Evolutionary conservation across 2,113 vertebrate species (phyloP), one percentile per base, ranked within the genome.

Genomic region (Lepus americanus): DNA sequence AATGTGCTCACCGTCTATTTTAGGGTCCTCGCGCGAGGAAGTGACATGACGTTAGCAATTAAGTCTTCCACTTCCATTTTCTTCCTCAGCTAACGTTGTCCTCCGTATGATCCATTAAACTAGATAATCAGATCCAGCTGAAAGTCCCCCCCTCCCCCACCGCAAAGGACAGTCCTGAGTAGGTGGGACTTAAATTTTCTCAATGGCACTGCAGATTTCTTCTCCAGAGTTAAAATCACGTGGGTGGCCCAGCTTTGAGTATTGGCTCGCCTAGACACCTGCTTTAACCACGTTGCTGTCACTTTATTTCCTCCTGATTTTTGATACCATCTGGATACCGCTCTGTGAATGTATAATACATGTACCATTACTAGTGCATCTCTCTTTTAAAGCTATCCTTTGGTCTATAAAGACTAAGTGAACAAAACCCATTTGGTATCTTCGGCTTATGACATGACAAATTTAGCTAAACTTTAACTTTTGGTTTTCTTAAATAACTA

Each of bases 1-100:
- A 97, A 96, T 72, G 96, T 96, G 97, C 94, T 97, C 89, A 22
- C 39, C 10, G 4, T 94, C 94, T 97, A 86, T 97, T 96, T 94
- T 78, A 44, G 97, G 79, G 79, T 93, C 87, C 79, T 94, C 84
- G 33, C 79, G 95, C 95, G 67, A 95, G 94, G 83, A 89, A 88
- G 95, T 44, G 1, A 83, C 80, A 72, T 86, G 80, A 55, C 89
- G 67, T 91, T 93, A 92, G 95, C 89, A 96, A 97, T 94, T 90
- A 95, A 94, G 86, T 87, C 70, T 87, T 80, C 87, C 69, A 74
- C 89, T 96, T 94, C 92, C 82, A 96, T 86, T 90, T 95, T 69
- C 36, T 86, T 92, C 94, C 70, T 76, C 51, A 63, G 80, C 63
- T 83, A 90, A 90, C 79, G 82, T 31, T 88, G 31, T 67, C 91